Evolutionary conservation across 1,140 invertebrate genomes (phyloP).

Genomic region (Dufourea novaeangliae): DNA sequence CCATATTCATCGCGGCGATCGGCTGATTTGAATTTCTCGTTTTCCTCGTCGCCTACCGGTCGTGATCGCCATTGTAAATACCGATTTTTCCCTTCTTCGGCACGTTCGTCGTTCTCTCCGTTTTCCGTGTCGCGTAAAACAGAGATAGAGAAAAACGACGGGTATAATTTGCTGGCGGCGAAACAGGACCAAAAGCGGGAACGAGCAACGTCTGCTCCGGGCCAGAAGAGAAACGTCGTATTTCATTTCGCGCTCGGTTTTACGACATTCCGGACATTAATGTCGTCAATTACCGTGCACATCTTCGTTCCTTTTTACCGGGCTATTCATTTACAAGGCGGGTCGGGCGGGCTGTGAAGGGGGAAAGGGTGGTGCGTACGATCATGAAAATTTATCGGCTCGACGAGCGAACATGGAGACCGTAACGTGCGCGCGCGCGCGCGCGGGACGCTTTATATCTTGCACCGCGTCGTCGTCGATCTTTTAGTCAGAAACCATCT

Average conservation of each 20-base stretch:
- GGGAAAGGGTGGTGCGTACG: background rate
- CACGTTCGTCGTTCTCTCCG: background rate
- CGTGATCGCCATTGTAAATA: constrained; percentile 53
- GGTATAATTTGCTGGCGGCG: constrained; percentile 51
- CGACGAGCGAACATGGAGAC: background rate
- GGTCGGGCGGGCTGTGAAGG: too few relatives aligned
- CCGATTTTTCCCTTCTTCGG: constrained; percentile 45
- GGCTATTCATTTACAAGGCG: constrained; percentile 39
- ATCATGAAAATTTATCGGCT: constrained; percentile 49
- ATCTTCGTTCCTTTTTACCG: constrained; percentile 40
- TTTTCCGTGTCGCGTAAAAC: background rate
- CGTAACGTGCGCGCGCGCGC: too few relatives aligned
- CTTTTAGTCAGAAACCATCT: constrained; percentile 11
- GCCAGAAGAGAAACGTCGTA: constrained; percentile 28
- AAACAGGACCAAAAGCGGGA: constrained; percentile 35
- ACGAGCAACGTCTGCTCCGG: background rate
- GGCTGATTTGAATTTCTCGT: constrained; percentile 68
- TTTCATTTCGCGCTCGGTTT: constrained; percentile 47
- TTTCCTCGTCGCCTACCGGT: constrained; percentile 54
- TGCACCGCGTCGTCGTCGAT: background rate
- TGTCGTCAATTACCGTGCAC: constrained; percentile 44
- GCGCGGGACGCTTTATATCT: constrained; percentile 5
- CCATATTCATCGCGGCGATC: constrained; percentile 64
- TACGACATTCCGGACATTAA: constrained; percentile 38
- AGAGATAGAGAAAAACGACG: constrained; percentile 24